Conservation (phyloP, 2,888 invertebrate species). For the Teleiodes luculella region DNA sequence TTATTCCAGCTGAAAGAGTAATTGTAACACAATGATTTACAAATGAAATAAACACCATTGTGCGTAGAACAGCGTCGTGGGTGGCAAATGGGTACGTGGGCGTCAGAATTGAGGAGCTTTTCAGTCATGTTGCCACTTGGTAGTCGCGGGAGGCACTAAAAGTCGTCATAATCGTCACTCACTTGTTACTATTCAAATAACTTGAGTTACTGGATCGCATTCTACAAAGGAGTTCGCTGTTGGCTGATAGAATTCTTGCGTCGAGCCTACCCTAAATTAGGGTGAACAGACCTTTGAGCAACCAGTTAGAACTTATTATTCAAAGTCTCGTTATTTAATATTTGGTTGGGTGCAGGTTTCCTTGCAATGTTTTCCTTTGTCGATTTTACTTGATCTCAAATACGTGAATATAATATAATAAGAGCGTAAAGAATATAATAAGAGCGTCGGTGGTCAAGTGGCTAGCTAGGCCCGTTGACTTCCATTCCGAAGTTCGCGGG, state of each 20-base stretch:
- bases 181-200: background rate
- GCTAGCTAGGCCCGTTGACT: too few relatives aligned
- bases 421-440: too few relatives aligned
- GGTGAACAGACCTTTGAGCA: too few relatives aligned
- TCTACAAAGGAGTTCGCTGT: background rate
- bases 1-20: background rate
- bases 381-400: too few relatives aligned
- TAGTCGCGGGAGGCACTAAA: background rate
- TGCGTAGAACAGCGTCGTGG: background rate
- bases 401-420: too few relatives aligned
- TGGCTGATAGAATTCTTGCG: background rate
- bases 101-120: background rate
- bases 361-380: too few relatives aligned
- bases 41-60: background rate
- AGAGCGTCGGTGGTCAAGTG: too few relatives aligned
- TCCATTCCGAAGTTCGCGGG: too few relatives aligned
- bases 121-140: background rate
- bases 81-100: background rate
- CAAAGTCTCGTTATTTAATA: too few relatives aligned
- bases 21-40: slow-evolving; percentile 1
- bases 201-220: background rate
- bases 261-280: too few relatives aligned
- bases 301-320: too few relatives aligned
- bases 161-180: background rate
- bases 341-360: too few relatives aligned